Evolutionary conservation across 2,888 invertebrate species (phyloP), one percentile per base, ranked within the genome.

Genomic region (Xylota sylvarum): DNA sequence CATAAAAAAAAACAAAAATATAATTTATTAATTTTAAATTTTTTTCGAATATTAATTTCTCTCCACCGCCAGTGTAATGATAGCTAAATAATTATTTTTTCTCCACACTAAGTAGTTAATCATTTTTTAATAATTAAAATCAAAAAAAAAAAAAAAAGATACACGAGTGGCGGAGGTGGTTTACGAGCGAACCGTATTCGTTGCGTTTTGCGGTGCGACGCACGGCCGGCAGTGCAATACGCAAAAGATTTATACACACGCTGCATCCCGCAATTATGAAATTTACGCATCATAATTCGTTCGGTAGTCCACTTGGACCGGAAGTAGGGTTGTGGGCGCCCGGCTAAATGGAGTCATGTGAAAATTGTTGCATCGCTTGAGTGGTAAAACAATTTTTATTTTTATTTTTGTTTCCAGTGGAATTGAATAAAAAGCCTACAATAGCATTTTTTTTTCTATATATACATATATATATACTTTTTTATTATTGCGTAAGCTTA

Each of bases 321-420:
- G 82, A 86, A 82, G 60, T 58, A 56, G 30, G 7, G 4, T 40
- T 7, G 46, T 19, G 73, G 46, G 35, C 32, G 72, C 30, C 30
- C 23, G 14, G 32, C 46, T 37, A 62, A 55, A 37, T 46, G 72
- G 40, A 62, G 23, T 23, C 67, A 82, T 77, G 77, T 82, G 82
- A 73, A 86, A 86, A 86, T 86, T 86, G 86, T 86, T 86, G 86
- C 86, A 77, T 82, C 77, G 77, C 67, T 62, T 52, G 67, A 81
- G 58, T 77, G 81, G 55, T 60, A 81, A 72, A 77, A 60, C 23
- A 23, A 17, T 14, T 35, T n/a, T 17, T 46, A 74, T 60, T 60
- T 65, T 37, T 32, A 58, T 37, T 74, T 60, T 50, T 65, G 30
- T 43, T 67, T 46, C 37, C 9, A 14, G 17, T n/a, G 19, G 19